Base-by-base conservation (phyloP, 2,113 vertebrate genomes). In the Apodemus speciosus region DNA sequence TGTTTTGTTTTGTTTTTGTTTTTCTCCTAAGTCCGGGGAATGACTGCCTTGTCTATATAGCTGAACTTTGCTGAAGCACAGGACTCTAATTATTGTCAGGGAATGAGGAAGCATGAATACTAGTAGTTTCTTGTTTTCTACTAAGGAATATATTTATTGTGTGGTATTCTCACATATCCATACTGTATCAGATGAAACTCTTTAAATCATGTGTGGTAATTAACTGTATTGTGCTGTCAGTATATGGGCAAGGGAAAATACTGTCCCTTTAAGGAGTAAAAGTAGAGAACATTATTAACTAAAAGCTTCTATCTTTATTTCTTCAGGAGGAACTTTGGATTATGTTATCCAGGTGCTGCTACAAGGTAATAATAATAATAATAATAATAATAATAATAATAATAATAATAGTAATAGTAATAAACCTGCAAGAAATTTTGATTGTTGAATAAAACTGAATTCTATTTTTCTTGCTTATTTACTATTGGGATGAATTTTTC, bases 291-390 rank as follows among this genome's bases (percentile, higher is more conserved):
- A 23, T 11, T 90, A 58, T 93, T 85, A n/a, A 53, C 7, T 85
- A n/a, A 60, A 7, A n/a, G 23, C 21, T 60, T 89, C 30, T 46
- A 9, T 69, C 35, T 21, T 94, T 71, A 23, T 81, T 97, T 90
- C 20, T 66, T 85, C 43, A 88, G n/a, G 51, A 94, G n/a, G 85
- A 38, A 53, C 3, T 73, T 94, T 95, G 66, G 21, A 38, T 88
- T 94, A 53, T 88, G 49, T 71, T 95, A 68, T 88, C 20, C 40
- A 92, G 66, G 88, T 73, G 7, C 51, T 92, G n/a, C 49, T 35
- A 46, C 27, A 35, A 92, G 11, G 13, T 56, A 16, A 77, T 49
- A 76, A 73, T 38, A 71, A 92, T 15, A 15, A 53, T 53, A 15
- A 84, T 49, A 15, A 76, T 46, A 76, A 73, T 38, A 71, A 94